Percentiles rank a stretch among this genome's conserved stretches.
Evolutionary conservation across 2,113 vertebrate genomes (phyloP).

Genomic region (Nothoprocta perdicaria): DNA sequence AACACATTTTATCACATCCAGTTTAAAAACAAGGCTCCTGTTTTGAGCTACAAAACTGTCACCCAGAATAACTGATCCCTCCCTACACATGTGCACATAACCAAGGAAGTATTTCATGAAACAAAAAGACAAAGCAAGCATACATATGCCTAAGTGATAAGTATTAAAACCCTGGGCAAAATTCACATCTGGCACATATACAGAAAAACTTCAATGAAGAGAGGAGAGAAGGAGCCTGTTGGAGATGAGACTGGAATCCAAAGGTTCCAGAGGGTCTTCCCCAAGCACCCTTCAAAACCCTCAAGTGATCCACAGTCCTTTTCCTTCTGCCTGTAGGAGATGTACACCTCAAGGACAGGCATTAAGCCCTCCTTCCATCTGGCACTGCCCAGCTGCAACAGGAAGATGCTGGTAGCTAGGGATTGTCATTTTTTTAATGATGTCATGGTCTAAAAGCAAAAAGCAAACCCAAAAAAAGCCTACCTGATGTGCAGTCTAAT

Average conservation of each 20-base stretch:
- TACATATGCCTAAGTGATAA: fast-evolving
- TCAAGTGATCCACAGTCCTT: not conserved
- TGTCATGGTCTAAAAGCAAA: not conserved
- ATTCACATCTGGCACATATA: not conserved
- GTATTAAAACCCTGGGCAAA: not conserved
- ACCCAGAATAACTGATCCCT: not conserved
- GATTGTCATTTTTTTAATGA: not conserved
- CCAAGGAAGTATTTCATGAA: not conserved
- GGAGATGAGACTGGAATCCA: not conserved
- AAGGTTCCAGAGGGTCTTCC: not conserved
- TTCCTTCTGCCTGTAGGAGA: not conserved
- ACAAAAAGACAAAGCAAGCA: not conserved
- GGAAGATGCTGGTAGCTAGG: not conserved
- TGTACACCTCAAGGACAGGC: fast-evolving
- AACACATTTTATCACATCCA: not conserved
- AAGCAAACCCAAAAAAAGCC: not conserved
- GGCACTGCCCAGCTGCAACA: not conserved
- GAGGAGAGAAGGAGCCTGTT: not conserved
- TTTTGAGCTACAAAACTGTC: not conserved
- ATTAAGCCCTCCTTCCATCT: not conserved
- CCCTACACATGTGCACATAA: not conserved
- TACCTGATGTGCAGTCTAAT: not conserved
- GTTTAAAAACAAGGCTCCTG: not conserved
- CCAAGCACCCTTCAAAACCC: not conserved
- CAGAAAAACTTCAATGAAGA: not conserved